Base-by-base conservation (phyloP, 1,140 invertebrate genomes). In the Leptoteleia sp. region DNA sequence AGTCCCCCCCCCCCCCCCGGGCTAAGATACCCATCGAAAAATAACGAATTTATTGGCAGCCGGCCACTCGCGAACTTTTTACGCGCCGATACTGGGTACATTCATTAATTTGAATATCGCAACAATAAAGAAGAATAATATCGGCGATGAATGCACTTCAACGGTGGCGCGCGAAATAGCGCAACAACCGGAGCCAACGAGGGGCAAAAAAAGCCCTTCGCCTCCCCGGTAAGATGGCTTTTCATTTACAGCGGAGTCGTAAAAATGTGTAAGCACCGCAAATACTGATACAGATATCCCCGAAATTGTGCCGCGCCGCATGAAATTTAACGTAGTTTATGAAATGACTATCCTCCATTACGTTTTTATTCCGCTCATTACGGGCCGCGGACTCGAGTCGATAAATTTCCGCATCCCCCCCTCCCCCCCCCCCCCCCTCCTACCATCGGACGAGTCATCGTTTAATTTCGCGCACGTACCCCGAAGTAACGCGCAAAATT, bases 101-200 rank as follows among this genome's bases (percentile, higher is more conserved):
- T 78, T 78, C 70, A 79, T 82, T 76, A 76, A 80, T 80, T 76
- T 72, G 65, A 67, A 80, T 80, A 64, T 50, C 67, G 38, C 38
- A 64, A 68, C 62, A 57, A 76, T 80, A 67, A 76, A 72, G 50
- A 73, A 68, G 65, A 80, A 45, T 61, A 76, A 75, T 79, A 76
- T 62, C 47, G 37, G 25, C 57, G 54, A 76, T 57, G 15, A 48
- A 64, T 62, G 57, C 33, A 47, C 19, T 65, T 50, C 29, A 50
- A 38, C 27, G 52, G n/a, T 45, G 9, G 35, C 37, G 42, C 35
- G 19, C 43, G 59, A 70, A 76, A 70, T 70, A 54, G 40, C 25
- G 22, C 55, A 38, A 54, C 31, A 57, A n/a, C 33, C 5, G 40
- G 13, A 37, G 50, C 40, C 22, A 65, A 54, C 16, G 22, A 31